A percentile compares a stretch with the other conserved stretches of the same genome.
Conservation (phyloP, 2,888 invertebrate genomes). For the Fissipunctia ypsillon region DNA sequence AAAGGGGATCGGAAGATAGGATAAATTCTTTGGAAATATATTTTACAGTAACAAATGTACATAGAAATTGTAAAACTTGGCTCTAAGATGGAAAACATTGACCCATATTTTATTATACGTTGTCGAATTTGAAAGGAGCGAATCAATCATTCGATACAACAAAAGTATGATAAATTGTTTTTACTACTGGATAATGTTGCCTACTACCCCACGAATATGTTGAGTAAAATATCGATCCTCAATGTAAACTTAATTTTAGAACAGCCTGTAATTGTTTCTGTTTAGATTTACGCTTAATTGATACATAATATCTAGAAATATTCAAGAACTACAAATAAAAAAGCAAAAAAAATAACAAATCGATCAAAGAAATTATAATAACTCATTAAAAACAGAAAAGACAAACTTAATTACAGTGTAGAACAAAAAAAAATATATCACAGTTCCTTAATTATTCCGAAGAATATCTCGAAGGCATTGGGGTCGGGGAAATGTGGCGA, state of each 20-base stretch:
- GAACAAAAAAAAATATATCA: slow-evolving; percentile 22
- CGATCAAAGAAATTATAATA: neutral
- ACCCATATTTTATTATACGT: slow-evolving; percentile 73
- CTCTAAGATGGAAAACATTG: slow-evolving; percentile 60
- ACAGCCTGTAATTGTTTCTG: neutral
- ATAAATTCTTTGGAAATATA: slow-evolving; percentile 9
- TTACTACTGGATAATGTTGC: slow-evolving; percentile 65
- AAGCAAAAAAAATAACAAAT: neutral
- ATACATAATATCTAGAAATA: neutral
- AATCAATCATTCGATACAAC: slow-evolving; percentile 73
- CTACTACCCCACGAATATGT: slow-evolving; percentile 21
- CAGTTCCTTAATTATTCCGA: slow-evolving; percentile 59
- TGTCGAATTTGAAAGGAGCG: slow-evolving; percentile 74
- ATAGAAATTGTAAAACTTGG: slow-evolving; percentile 34
- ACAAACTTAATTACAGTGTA: slow-evolving; percentile 21
- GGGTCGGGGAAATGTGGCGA: slow-evolving; percentile 59
- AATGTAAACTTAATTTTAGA: slow-evolving; percentile 9
- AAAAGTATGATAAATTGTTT: slow-evolving; percentile 75
- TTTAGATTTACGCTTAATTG: neutral
- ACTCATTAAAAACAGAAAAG: slow-evolving; percentile 6
- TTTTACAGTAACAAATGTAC: slow-evolving; percentile 6
- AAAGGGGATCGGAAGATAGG: slow-evolving; percentile 1
- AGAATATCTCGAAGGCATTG: slow-evolving; percentile 59
- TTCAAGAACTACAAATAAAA: neutral
- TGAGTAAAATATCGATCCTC: neutral